Evolutionary conservation across 2,888 invertebrate species (phyloP).

Genomic region (Monochamus alternatus): DNA sequence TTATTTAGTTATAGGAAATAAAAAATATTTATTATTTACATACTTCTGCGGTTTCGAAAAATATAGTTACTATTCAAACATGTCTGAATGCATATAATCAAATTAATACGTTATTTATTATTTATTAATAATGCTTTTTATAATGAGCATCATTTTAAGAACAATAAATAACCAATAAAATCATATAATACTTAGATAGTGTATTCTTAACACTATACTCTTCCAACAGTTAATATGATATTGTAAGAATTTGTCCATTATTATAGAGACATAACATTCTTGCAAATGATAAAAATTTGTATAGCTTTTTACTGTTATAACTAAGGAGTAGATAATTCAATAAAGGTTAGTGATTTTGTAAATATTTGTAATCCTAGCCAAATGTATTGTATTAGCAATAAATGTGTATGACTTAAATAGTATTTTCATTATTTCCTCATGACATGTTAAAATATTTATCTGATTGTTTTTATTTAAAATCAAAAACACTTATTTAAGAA

Average conservation of each 20-base stretch:
- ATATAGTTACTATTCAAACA: slow-evolving; percentile 30
- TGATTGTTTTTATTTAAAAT: no score
- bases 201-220: slow-evolving; percentile 19
- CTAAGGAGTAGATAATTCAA: slow-evolving; percentile 47
- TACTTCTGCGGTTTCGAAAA: slow-evolving; percentile 26
- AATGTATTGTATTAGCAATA: slow-evolving; percentile 58
- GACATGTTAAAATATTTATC: no score
- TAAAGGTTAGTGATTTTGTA: slow-evolving; percentile 59
- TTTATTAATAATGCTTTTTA: slow-evolving; percentile 28
- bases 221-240: slow-evolving; percentile 34
- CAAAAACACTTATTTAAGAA: no score
- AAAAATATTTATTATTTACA: slow-evolving; percentile 3
- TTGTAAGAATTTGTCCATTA: slow-evolving; percentile 33
- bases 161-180: slow-evolving; percentile 29
- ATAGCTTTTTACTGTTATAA: slow-evolving; percentile 54
- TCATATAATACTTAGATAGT: slow-evolving; percentile 27
- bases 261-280: slow-evolving; percentile 30
- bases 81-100: slow-evolving; percentile 32
- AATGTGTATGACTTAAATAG: slow-evolving; percentile 48
- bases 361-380: slow-evolving; percentile 59
- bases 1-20: slow-evolving; percentile 8
- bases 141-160: slow-evolving; percentile 29
- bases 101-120: slow-evolving; percentile 15
- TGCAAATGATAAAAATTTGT: slow-evolving; percentile 41
- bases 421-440: background rate